Percentiles rank a stretch among this genome's conserved stretches.
Conservation (phyloP, 2,888 invertebrate species). For the Coelopa pilipes region DNA sequence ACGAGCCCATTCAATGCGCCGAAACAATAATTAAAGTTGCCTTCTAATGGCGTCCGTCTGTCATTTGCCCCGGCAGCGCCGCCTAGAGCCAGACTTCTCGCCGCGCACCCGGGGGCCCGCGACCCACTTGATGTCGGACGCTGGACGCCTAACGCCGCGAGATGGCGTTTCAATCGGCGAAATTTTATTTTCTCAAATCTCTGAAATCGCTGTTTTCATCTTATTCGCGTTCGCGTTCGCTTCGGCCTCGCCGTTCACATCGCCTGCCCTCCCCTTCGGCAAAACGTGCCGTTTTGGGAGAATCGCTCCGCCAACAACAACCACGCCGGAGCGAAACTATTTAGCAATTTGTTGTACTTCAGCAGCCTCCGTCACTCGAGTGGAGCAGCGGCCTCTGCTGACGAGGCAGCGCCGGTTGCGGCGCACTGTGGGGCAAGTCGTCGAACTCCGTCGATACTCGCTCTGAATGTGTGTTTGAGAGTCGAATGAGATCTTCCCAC, state of each 20-base stretch:
- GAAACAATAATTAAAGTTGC: constrained; percentile 53
- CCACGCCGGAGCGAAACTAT: too few relatives aligned
- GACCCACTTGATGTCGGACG: neutral
- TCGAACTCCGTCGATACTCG: too few relatives aligned
- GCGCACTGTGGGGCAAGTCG: too few relatives aligned
- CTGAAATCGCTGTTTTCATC: constrained; percentile 23
- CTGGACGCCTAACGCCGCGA: constrained; percentile 26
- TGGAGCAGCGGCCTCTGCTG: neutral
- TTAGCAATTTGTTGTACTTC: neutral
- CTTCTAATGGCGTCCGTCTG: constrained; percentile 44
- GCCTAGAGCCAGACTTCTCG: neutral
- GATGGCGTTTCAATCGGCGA: constrained; percentile 44
- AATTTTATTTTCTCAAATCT: constrained; percentile 39
- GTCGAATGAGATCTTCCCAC: too few relatives aligned
- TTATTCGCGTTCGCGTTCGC: too few relatives aligned
- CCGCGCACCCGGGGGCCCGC: neutral
- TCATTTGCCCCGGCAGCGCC: neutral
- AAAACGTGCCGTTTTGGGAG: constrained; percentile 53
- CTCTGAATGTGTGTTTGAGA: too few relatives aligned
- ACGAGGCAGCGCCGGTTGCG: too few relatives aligned
- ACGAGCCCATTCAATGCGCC: constrained; percentile 55
- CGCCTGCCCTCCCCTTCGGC: constrained; percentile 4
- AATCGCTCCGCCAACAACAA: too few relatives aligned
- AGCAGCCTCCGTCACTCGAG: neutral
- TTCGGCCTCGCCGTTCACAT: too few relatives aligned